phyloP scores from a whole-genome alignment of 2,888 invertebrate genomes.

The Nemapogon koenigi region DNA sequence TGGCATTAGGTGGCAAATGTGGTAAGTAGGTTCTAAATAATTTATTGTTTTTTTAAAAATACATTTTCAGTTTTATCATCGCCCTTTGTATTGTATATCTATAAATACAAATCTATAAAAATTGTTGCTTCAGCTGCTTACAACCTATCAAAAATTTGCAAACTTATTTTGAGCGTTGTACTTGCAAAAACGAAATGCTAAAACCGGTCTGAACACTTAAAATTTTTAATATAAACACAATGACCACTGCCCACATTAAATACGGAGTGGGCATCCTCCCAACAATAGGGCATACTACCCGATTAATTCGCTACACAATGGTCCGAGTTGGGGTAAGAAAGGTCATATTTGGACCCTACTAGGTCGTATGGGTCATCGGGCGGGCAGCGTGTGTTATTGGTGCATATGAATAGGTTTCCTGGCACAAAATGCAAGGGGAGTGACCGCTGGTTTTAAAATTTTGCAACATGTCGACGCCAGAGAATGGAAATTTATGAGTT shows the following conservation, averaged over 20 bases:
- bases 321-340: slow-evolving; percentile 37
- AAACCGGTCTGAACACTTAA: slow-evolving; percentile 42
- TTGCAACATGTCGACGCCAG: slow-evolving; percentile 46
- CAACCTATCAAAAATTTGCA: neutral
- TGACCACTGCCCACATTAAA: slow-evolving; percentile 25
- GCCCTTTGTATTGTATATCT: too few species aligned
- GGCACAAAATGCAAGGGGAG: slow-evolving; percentile 34
- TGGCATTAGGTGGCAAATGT: too few species aligned
- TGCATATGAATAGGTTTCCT: slow-evolving; percentile 37
- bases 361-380: slow-evolving; percentile 56
- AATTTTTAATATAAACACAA: slow-evolving; percentile 56
- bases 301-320: slow-evolving; percentile 57
- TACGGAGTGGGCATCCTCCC: slow-evolving; percentile 43
- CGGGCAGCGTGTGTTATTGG: slow-evolving; percentile 30
- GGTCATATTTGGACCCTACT: slow-evolving; percentile 59
- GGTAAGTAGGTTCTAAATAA: too few species aligned
- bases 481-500: slow-evolving; percentile 40
- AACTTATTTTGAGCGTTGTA: slow-evolving; percentile 4
- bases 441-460: slow-evolving; percentile 38
- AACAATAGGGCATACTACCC: slow-evolving; percentile 49
- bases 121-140: too few species aligned
- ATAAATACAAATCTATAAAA: too few species aligned
- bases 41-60: too few species aligned
- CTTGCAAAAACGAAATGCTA: slow-evolving; percentile 21
- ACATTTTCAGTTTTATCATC: too few species aligned